phyloP scores from a whole-genome alignment of 2,888 invertebrate species.

The Hypena proboscidalis region DNA sequence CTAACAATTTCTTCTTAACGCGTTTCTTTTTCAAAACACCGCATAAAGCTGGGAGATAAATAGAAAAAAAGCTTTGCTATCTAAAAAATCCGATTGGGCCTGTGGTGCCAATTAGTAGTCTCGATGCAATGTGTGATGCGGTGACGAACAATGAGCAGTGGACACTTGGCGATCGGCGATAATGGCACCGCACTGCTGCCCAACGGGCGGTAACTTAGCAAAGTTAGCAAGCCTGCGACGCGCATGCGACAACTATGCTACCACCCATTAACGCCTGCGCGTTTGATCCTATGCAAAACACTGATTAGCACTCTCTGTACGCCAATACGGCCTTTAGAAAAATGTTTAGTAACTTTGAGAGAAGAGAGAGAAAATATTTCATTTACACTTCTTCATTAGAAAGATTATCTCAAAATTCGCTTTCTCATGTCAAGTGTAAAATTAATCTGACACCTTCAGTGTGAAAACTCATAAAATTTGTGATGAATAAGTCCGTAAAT shows the following conservation, averaged over 20 bases:
- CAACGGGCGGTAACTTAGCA: slow-evolving; percentile 41
- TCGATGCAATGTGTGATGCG: slow-evolving; percentile 54
- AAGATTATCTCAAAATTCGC: background rate
- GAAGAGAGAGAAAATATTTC: background rate
- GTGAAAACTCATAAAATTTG: slow-evolving; percentile 19
- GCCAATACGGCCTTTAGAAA: background rate
- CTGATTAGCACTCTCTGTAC: slow-evolving; percentile 22
- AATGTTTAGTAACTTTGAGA: too few species aligned
- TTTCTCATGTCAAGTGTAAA: slow-evolving; percentile 9
- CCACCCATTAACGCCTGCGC: slow-evolving; percentile 36
- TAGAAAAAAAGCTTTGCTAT: slow-evolving; percentile 29
- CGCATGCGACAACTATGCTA: slow-evolving; percentile 23
- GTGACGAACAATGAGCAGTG: slow-evolving; percentile 56
- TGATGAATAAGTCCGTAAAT: slow-evolving; percentile 27
- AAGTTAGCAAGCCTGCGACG: slow-evolving; percentile 32
- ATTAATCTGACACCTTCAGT: slow-evolving; percentile 12
- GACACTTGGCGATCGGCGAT: slow-evolving; percentile 48
- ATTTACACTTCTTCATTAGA: background rate
- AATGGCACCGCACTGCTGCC: slow-evolving; percentile 38
- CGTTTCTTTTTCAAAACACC: slow-evolving; percentile 2
- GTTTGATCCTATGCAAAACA: slow-evolving; percentile 26
- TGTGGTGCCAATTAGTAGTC: slow-evolving; percentile 62
- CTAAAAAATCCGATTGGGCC: slow-evolving; percentile 42
- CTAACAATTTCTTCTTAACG: too few species aligned
- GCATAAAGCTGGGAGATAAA: background rate